A percentile compares a stretch with the other conserved stretches of the same genome.
Conservation (phyloP, 1,140 invertebrate genomes). For the Thaumetopoea pityocampa region DNA sequence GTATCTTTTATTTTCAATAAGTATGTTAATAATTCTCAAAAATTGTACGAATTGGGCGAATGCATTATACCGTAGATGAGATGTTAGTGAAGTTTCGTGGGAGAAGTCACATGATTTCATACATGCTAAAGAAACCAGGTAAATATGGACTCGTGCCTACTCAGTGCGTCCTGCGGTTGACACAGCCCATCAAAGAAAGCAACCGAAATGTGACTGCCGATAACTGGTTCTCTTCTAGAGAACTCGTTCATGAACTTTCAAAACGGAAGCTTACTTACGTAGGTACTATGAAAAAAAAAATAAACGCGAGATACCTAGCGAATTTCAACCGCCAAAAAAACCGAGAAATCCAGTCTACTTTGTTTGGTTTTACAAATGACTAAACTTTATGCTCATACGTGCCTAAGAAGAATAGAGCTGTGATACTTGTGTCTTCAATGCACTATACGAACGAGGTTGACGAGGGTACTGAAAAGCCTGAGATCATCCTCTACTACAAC, state of each 20-base stretch:
- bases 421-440: constrained; percentile 39
- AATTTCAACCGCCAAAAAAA: constrained; percentile 41
- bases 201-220: constrained; percentile 30
- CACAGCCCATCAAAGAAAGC: constrained; percentile 12
- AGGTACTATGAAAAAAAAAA: constrained; percentile 46
- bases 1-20: constrained; percentile 43
- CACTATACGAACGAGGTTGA: constrained; percentile 32
- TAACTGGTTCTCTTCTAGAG: constrained; percentile 26
- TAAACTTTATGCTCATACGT: constrained; percentile 38
- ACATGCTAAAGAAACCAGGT: constrained; percentile 25
- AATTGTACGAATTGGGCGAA: constrained; percentile 22
- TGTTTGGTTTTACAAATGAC: constrained; percentile 40
- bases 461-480: constrained; percentile 41
- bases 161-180: constrained; percentile 33
- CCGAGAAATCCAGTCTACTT: constrained; percentile 23
- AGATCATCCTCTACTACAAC: constrained; percentile 60
- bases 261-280: constrained; percentile 33
- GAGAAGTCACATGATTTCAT: constrained; percentile 25
- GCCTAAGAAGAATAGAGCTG: constrained; percentile 33
- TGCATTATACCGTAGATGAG: constrained; percentile 53
- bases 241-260: constrained; percentile 19
- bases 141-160: constrained; percentile 25
- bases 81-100: constrained; percentile 34
- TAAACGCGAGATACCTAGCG: constrained; percentile 32
- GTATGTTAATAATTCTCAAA: constrained; percentile 49